These are phyloP conservation scores for Oxystoma pomonae DNA, from an alignment of 2,888 invertebrate genomes.

Conservation along the genomic window DNA sequence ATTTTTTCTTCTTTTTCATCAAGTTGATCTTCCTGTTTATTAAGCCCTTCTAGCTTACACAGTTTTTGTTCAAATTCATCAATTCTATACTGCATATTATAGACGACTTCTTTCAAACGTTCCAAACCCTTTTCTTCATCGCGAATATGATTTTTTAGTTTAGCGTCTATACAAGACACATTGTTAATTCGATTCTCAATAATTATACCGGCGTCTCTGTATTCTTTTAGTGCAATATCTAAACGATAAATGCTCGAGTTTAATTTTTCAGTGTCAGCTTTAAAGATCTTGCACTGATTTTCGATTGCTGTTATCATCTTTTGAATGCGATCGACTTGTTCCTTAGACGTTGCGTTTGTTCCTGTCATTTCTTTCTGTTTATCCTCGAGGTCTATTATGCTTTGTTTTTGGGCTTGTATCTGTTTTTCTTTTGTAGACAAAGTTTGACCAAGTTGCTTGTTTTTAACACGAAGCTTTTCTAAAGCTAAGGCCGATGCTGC, in stretches of 20 bases:
- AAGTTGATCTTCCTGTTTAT: conserved; percentile 34
- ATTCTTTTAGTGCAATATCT: conserved; percentile 28
- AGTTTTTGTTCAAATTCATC: conserved; percentile 47
- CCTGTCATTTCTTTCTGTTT: conserved; percentile 52
- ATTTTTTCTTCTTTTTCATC: conserved; percentile 45
- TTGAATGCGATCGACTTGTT: conserved; percentile 57
- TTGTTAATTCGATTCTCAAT: conserved; percentile 54
- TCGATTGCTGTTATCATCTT: conserved; percentile 58
- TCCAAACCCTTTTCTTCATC: conserved; percentile 50
- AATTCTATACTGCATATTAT: conserved; percentile 39
- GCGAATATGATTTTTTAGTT: conserved; percentile 49
- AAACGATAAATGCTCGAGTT: conserved; percentile 26
- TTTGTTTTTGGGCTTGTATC: conserved; percentile 28
- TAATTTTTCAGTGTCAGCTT: conserved; percentile 30
- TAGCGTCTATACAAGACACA: conserved; percentile 48
- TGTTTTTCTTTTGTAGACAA: neutral
- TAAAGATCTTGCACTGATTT: conserved; percentile 24
- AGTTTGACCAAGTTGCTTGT: neutral
- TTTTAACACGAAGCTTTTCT: conserved; percentile 28
- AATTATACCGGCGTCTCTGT: conserved; percentile 29
- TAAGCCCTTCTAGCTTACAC: conserved; percentile 41
- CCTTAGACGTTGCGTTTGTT: conserved; percentile 48
- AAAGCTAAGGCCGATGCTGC: conserved; percentile 45
- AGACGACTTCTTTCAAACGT: conserved; percentile 14
- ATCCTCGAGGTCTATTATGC: conserved; percentile 44